Evolutionary conservation across 2,888 invertebrate species (phyloP), one percentile per base, ranked within the genome.

Genomic region (Diarsia brunnea): DNA sequence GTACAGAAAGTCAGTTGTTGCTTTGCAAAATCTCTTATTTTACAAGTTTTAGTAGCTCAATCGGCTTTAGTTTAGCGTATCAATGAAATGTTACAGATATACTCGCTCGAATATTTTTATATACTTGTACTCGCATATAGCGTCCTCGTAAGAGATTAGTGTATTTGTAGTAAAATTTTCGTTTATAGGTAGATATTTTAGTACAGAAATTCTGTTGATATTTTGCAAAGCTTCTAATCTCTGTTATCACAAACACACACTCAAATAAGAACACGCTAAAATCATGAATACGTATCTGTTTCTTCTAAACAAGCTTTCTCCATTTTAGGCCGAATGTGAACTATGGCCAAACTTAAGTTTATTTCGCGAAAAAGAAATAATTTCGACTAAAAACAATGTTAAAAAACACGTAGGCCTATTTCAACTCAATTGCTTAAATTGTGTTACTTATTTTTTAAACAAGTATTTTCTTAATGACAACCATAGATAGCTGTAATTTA

Each of bases 101-200:
- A 63, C 61, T 64, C 31, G 71, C 49, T 64, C 21, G 49, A 72
- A 77, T 76, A 76, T 76, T 76, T 76, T 76, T 78, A 70, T 76
- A 75, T 45, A 60, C 69, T 53, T 78, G 51, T 76, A 78, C 51
- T 69, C 31, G 7, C 60, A 16, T 64, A 12, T 58, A 77, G 27
- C 47, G n/a, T 64, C 19, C 27, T 63, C 7, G 45, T 78, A 78
- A 38, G 11, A 63, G 53, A 43, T 51, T 78, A 53, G 31, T 14
- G 14, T 69, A 19, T 11, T 61, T 38, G 69, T 47, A 27, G 19
- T 51, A 45, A 60, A 68, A 31, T 51, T 5, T 69, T 78, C 16
- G 8, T 21, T 61, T 49, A 4, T 24, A 24, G 4, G 49, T 67
- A 45, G 27, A 47, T 27, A 47, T 63, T 24, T 1, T 21, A 10